These are phyloP conservation scores for Tyto alba DNA, from an alignment of 2,113 vertebrate genomes.

Conservation along the genomic window DNA sequence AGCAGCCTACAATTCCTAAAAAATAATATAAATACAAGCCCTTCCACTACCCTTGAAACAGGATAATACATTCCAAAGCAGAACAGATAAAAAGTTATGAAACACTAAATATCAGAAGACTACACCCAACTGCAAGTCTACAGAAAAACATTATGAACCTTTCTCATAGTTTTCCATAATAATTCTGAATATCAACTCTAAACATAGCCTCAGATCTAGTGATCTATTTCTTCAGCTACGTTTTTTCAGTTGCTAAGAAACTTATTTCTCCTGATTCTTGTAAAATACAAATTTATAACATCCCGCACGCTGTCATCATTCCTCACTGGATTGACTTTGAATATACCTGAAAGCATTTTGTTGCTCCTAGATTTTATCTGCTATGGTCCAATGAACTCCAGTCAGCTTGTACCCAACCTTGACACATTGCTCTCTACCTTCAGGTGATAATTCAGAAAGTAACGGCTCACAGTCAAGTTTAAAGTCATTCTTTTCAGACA, in stretches of 20 bases:
- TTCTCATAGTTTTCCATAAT: neutral
- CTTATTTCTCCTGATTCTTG: conserved; percentile 41
- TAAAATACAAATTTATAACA: conserved; percentile 51
- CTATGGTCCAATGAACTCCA: conserved; percentile 59
- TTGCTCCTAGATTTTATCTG: conserved; percentile 51
- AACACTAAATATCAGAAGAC: neutral
- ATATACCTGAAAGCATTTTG: conserved; percentile 71
- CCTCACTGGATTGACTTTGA: conserved; percentile 62
- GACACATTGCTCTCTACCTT: conserved; percentile 65
- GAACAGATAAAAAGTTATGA: neutral
- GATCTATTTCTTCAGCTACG: neutral
- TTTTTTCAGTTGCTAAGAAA: conserved; percentile 20
- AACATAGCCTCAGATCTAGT: neutral
- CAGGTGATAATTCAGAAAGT: conserved; percentile 64
- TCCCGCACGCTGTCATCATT: conserved; percentile 20
- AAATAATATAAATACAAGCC: neutral
- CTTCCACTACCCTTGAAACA: neutral
- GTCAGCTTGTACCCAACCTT: conserved; percentile 61
- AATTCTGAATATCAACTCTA: neutral
- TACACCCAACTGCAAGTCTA: neutral
- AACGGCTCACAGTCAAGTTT: conserved; percentile 42
- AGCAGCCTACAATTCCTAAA: neutral
- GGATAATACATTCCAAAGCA: neutral
- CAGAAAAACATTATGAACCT: neutral
- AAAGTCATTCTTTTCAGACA: conserved; percentile 45